A percentile compares a stretch with the other conserved stretches of the same genome.
These are phyloP conservation scores for Poeciliopsis occidentalis DNA, from an alignment of 2,113 vertebrate species.

Conservation along the genomic window DNA sequence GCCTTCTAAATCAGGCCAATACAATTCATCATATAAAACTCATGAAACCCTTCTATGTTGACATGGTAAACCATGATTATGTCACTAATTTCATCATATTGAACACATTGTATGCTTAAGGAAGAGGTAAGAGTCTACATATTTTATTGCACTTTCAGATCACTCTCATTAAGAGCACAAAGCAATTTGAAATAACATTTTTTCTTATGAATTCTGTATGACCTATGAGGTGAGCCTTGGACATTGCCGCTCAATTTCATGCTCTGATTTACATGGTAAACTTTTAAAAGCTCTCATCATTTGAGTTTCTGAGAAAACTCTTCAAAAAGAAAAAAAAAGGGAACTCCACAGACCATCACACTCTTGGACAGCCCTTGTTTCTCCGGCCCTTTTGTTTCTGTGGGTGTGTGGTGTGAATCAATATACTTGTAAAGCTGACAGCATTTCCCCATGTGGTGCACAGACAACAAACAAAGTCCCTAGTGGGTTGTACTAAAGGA, in stretches of 20 bases:
- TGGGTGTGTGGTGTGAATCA: conserved; percentile 30
- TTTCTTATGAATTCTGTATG: background rate
- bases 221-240: background rate
- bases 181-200: background rate
- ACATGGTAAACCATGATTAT: background rate
- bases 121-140: background rate
- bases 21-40: background rate
- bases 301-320: background rate
- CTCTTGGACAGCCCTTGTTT: conserved; percentile 48
- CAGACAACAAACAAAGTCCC: conserved; percentile 80
- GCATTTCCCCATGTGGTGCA: conserved; percentile 68
- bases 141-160: background rate
- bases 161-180: background rate
- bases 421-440: conserved; percentile 70
- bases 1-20: too few species aligned
- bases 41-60: background rate
- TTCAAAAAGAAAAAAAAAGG: background rate
- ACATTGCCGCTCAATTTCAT: background rate
- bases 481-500: conserved; percentile 63
- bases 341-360: conserved; percentile 38
- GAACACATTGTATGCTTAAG: background rate
- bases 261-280: background rate
- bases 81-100: background rate
- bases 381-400: conserved; percentile 20
- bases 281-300: background rate